Evolutionary conservation across 2,797 vertebrate genomes (phyloP), one percentile per base, ranked within the genome.

Genomic region (Phataginus tetradactyla): DNA sequence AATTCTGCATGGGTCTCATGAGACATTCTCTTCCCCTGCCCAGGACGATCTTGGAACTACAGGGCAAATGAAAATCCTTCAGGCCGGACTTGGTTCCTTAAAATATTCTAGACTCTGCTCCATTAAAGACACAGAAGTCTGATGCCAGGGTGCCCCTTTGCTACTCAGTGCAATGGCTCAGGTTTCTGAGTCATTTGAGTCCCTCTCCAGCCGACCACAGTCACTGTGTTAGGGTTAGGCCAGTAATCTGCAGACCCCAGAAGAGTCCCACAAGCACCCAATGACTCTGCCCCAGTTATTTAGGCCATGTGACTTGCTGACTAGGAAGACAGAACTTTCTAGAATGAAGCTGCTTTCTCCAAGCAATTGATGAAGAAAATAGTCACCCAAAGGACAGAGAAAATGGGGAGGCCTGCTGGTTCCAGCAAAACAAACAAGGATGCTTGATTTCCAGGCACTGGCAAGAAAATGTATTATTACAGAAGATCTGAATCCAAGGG

Each of bases 391-490:
- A 84, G 39, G 20, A 83, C 14, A 2, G 6, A 2, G 23, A 2
- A 9, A 51, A 66, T 1, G 10, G 49, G 39, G 77, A 66, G 74
- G 49, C 68, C 49, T 5, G 7, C 85, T 63, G 45, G 89, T 42
- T 39, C 69, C 71, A 61, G 55, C 9, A 69, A 83, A 80, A 94
- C 59, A 87, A 92, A 96, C 72, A 86, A 42, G 17, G 37, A n/a
- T 1, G 0, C 37, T 92, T 72, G 9, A 59, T 63, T 83, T 79
- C 75, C 80, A 39, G 37, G 86, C 55, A 12, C 21, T 23, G 23
- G 6, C 0, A 2, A 83, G 29, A 68, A 81, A 77, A 88, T 51
- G 39, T 90, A 59, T 81, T 57, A 90, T 64, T 75, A 45, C 8
- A 84, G 78, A 57, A 91, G 87, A 53, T 45, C 83, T 49, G 20